Percentiles rank a stretch among this genome's conserved stretches.
Conservation (phyloP, 1,140 invertebrate species). For the Bacillus rossius region DNA sequence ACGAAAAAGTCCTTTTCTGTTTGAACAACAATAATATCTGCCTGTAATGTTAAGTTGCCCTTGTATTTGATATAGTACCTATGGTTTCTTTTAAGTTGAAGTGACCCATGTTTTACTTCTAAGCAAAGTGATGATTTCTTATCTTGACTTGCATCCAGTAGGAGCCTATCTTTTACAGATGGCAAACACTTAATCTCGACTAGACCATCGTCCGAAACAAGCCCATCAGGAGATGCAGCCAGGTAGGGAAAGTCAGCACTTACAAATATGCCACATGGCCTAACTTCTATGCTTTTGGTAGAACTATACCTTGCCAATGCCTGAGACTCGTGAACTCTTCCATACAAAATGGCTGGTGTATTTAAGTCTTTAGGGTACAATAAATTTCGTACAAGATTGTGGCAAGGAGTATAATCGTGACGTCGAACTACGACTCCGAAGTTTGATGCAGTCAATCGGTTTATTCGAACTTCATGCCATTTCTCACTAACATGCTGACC, state of each 20-base stretch:
- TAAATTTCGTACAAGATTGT: background rate
- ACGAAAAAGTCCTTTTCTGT: conserved; percentile 13
- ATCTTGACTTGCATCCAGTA: background rate
- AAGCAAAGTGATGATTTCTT: background rate
- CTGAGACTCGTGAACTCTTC: background rate
- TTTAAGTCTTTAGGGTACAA: background rate
- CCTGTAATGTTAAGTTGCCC: conserved; percentile 15
- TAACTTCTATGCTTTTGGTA: background rate
- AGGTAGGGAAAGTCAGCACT: conserved; percentile 11
- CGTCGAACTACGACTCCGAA: conserved; percentile 1
- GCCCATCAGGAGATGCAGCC: conserved; percentile 25
- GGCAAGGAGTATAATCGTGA: background rate
- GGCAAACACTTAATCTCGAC: conserved; percentile 20
- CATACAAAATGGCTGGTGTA: background rate
- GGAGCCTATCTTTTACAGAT: background rate
- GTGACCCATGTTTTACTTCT: background rate
- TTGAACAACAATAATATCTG: conserved; percentile 11
- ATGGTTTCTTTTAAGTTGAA: conserved; percentile 12
- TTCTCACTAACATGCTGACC: background rate
- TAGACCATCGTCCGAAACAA: conserved; percentile 21
- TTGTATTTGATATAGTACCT: conserved; percentile 19
- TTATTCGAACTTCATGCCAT: background rate
- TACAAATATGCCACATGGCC: conserved; percentile 2
- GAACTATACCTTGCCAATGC: background rate
- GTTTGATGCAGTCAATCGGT: background rate